Evolutionary conservation across 1,140 invertebrate species (phyloP), one percentile per base, ranked within the genome.

Genomic region (Magallana gigas): DNA sequence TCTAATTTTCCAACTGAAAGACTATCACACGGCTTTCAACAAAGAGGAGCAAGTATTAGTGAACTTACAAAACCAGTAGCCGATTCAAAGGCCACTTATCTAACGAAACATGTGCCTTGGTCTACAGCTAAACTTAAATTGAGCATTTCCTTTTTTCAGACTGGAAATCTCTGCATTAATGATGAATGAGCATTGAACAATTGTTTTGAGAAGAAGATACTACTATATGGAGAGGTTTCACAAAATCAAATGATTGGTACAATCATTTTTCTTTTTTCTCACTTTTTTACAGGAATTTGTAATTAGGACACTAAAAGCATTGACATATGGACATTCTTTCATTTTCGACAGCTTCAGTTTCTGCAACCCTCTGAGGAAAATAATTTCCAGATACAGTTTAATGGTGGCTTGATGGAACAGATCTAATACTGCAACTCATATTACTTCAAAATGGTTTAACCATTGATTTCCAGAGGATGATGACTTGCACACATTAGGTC

Each of bases 61-160:
- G 14, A 64, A 64, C 60, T 64, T 64, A 4, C 3, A 7, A 64
- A 64, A 76, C 64, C 18, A 11, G 68, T 36, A 8, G 36, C 68
- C 11, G 8, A 29, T 12, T 76, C 68, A 76, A 29, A 76, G 18
- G 23, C 68, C 68, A 76, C 68, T 76, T 76, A 76, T 76, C 68
- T 76, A 76, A 11, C 36, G 8, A 76, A 36, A 76, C 68, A 76
- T 76, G 68, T 76, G 68, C 68, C 68, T 29, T 76, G 23, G 18
- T 76, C 68, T 76, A 29, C 8, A 76, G 68, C 68, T 76, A 11
- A 76, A 76, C 68, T 76, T 76, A 76, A 76, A 76, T 76, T 76
- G 68, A 76, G 68, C 68, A 76, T 76, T 76, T 76, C 68, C 68
- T 76, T 76, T 76, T 76, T 36, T 76, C 68, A 29, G 68, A 29